A percentile compares a stretch with the other conserved stretches of the same genome.
These are phyloP conservation scores for Archilochus colubris DNA, from an alignment of 2,113 vertebrate species.

Conservation along the genomic window DNA sequence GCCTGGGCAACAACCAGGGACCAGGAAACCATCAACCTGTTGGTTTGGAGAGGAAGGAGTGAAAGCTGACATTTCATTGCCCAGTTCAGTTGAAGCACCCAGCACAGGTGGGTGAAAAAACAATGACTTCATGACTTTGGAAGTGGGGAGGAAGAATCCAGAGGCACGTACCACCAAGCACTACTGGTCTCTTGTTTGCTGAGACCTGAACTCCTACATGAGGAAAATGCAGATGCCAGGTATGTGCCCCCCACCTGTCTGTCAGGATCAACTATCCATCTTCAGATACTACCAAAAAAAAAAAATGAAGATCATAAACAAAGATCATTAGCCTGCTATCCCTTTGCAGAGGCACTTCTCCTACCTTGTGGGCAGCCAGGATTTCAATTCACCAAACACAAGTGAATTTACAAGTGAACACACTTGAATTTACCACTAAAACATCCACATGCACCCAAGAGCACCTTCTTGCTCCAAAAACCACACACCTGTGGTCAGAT, in stretches of 20 bases:
- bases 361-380: not conserved
- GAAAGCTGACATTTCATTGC: not conserved
- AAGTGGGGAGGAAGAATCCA: not conserved
- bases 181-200: not conserved
- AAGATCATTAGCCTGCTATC: not conserved
- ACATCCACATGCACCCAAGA: not conserved
- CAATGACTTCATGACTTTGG: not conserved
- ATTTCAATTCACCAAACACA: not conserved
- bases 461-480: not conserved
- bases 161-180: fast-evolving
- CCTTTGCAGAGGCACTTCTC: not conserved
- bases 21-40: not conserved
- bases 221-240: not conserved
- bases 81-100: not conserved
- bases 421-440: not conserved
- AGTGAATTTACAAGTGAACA: not conserved
- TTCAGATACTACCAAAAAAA: not conserved
- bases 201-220: not conserved
- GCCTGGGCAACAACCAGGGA: not conserved
- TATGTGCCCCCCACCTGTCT: not conserved
- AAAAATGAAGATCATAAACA: fast-evolving
- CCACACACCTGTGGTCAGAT: not conserved
- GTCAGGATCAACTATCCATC: not conserved
- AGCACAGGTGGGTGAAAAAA: not conserved
- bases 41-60: not conserved